Percentiles rank a stretch among this genome's conserved stretches.
Evolutionary conservation across 30 jellyfish, hydroid and myxozoan genomes (phyloP).

Genomic region (Sanderia malayensis): DNA sequence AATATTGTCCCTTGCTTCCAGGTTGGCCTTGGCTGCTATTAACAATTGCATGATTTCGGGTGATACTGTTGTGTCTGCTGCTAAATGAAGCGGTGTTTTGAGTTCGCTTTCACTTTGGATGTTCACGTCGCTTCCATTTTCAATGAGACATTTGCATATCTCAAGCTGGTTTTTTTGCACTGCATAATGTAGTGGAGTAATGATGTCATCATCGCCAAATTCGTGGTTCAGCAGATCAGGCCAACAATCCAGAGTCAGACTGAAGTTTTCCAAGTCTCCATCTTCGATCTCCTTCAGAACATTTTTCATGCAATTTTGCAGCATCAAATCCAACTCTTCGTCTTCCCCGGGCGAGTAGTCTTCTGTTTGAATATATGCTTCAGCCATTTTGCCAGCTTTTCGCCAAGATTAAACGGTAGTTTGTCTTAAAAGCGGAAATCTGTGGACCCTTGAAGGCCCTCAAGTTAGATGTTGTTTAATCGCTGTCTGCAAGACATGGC

Average conservation of each 20-base stretch:
- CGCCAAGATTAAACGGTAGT: too few relatives aligned
- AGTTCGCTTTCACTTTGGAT: background rate
- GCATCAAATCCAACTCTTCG: too few relatives aligned
- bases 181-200: slow-evolving; percentile 13
- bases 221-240: background rate
- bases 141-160: slow-evolving; percentile 8
- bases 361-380: too few relatives aligned
- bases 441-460: too few relatives aligned
- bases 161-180: background rate
- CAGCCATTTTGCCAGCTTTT: too few relatives aligned
- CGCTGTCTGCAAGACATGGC: too few relatives aligned
- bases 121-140: slow-evolving; percentile 5
- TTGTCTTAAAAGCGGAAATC: too few relatives aligned
- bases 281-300: too few relatives aligned
- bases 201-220: background rate
- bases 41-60: background rate
- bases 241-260: background rate
- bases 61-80: background rate
- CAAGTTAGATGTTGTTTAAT: too few relatives aligned
- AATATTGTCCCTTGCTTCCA: background rate
- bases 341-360: too few relatives aligned
- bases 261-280: background rate
- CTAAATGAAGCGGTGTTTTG: slow-evolving; percentile 4
- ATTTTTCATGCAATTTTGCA: too few relatives aligned
- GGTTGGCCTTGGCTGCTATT: background rate